A percentile compares a stretch with the other conserved stretches of the same genome.
These are phyloP conservation scores for Aepyceros melampus DNA, from an alignment of 2,113 vertebrate species.

Conservation along the genomic window DNA sequence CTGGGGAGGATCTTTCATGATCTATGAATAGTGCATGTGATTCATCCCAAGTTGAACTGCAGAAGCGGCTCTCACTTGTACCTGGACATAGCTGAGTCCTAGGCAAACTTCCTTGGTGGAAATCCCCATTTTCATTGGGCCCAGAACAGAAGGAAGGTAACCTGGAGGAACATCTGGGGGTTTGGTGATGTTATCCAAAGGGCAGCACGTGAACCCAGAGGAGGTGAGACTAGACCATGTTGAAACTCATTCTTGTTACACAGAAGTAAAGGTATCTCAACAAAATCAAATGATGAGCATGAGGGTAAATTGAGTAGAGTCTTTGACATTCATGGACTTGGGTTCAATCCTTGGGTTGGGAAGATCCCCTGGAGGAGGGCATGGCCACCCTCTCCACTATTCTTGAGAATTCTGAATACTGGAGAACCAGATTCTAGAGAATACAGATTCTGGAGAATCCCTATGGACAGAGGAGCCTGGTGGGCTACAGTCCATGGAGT, in stretches of 20 bases:
- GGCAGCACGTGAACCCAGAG: not conserved
- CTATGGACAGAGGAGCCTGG: not conserved
- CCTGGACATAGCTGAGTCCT: not conserved
- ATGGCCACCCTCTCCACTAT: not conserved
- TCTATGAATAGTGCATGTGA: not conserved
- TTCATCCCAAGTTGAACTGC: not conserved
- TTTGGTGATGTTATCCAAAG: not conserved
- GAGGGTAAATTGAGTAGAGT: not conserved
- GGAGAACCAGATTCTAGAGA: not conserved
- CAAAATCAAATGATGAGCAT: not conserved
- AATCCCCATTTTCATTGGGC: not conserved
- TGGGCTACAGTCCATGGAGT: not conserved
- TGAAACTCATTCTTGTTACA: not conserved
- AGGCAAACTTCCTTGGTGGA: not conserved
- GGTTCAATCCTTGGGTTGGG: not conserved
- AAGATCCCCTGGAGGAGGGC: not conserved
- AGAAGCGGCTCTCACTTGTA: not conserved
- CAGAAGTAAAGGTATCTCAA: not conserved
- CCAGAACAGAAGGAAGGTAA: not conserved
- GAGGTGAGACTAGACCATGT: not conserved
- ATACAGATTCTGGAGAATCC: not conserved
- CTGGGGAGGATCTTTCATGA: not conserved
- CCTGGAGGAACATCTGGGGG: not conserved
- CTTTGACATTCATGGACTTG: not conserved
- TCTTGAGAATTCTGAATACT: not conserved